A percentile compares a stretch with the other conserved stretches of the same genome.
phyloP scores from a whole-genome alignment of 2,888 invertebrate genomes.

The Venustoraphidia nigricollis region DNA sequence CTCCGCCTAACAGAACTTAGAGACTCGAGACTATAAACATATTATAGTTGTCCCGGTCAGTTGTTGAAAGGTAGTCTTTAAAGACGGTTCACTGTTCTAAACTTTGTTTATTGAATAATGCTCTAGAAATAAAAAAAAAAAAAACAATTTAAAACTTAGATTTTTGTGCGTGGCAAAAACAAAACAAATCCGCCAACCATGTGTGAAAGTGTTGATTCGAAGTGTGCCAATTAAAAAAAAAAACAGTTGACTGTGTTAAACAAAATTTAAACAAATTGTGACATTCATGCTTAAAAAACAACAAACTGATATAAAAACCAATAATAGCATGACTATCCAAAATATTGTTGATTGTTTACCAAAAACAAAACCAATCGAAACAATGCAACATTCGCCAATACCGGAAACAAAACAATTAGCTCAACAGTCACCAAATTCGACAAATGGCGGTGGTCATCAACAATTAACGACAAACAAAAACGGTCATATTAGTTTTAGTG shows the following conservation, averaged over 20 bases:
- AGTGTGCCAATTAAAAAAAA: slow-evolving; percentile 2
- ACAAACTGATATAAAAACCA: slow-evolving; percentile 33
- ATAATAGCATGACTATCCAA: slow-evolving; percentile 50
- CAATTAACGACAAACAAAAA: slow-evolving; percentile 30
- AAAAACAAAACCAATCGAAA: slow-evolving; percentile 17
- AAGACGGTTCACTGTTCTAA: too few relatives aligned
- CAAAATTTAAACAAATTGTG: slow-evolving; percentile 3
- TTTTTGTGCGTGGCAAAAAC: slow-evolving; percentile 4
- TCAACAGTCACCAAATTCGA: slow-evolving; percentile 13
- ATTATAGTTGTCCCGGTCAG: background rate
- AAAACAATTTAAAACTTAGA: slow-evolving; percentile 11
- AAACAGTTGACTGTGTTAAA: slow-evolving; percentile 3
- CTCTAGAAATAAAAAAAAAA: slow-evolving; percentile 13
- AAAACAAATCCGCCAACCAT: background rate
- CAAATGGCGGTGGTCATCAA: slow-evolving; percentile 13
- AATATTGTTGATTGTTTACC: slow-evolving; percentile 27
- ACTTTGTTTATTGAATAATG: slow-evolving; percentile 9
- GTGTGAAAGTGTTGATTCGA: slow-evolving; percentile 1
- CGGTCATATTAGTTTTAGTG: slow-evolving; percentile 67
- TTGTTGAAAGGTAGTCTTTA: background rate
- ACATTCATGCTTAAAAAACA: slow-evolving; percentile 46
- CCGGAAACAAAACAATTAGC: slow-evolving; percentile 29
- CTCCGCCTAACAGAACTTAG: background rate
- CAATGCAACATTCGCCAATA: slow-evolving; percentile 24
- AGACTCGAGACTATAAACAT: background rate